These are phyloP conservation scores for Cryptotermes secundus DNA, from an alignment of 1,140 invertebrate species.

Conservation along the genomic window DNA sequence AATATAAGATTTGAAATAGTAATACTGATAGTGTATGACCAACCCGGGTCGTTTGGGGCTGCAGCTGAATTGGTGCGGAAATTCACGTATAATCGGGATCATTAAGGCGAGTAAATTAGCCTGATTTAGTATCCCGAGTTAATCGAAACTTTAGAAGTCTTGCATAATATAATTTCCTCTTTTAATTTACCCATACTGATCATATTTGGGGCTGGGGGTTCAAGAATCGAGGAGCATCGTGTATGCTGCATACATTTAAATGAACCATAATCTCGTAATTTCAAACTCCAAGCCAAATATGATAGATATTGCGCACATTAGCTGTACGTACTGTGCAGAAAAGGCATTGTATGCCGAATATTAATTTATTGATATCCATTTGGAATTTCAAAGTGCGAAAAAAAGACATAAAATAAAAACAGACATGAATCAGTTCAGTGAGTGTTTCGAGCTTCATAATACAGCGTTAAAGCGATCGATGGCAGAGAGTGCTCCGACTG, in stretches of 20 bases:
- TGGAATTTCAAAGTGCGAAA: not conserved
- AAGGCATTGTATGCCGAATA: not conserved
- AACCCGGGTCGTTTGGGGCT: too few species aligned
- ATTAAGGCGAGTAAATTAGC: too few species aligned
- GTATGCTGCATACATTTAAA: not conserved
- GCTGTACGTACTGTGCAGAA: not conserved
- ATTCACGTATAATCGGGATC: too few species aligned
- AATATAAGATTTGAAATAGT: too few species aligned
- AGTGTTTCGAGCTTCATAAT: not conserved
- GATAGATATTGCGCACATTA: not conserved
- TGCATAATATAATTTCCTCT: too few species aligned
- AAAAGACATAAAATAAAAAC: not conserved
- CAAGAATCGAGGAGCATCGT: too few species aligned
- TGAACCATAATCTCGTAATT: not conserved
- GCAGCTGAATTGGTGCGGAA: too few species aligned
- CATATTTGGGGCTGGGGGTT: too few species aligned
- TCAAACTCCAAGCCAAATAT: not conserved
- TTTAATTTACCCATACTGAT: too few species aligned
- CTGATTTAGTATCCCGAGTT: too few species aligned
- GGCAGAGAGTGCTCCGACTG: not conserved
- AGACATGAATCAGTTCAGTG: not conserved
- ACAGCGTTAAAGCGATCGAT: not conserved
- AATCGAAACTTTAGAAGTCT: too few species aligned
- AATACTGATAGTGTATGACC: too few species aligned
- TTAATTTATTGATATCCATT: not conserved